Base-by-base conservation (phyloP, 2,888 invertebrate genomes). In the Apotomis capreana region DNA sequence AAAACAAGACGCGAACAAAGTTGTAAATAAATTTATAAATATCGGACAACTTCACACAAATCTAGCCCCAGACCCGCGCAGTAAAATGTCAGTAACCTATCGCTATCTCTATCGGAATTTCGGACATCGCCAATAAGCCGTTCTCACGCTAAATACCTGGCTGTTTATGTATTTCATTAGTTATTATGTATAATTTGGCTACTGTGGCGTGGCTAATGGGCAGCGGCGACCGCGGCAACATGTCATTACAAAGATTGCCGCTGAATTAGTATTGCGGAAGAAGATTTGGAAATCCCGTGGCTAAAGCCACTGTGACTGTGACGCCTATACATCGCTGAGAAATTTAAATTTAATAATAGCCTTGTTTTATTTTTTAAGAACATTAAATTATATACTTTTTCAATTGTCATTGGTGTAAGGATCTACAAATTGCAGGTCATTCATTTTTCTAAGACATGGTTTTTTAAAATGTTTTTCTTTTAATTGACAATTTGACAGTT, bases 171-270 rank as follows among this genome's bases (percentile, higher is more conserved):
- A 68, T 58, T 72, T 68, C 58, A 72, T 72, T 68, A 72, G 51
- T 72, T 68, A 68, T 72, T 68, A 72, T 58, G 71, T 68, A 52
- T 72, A 72, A 72, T 72, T 72, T 72, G 71, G 71, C 71, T 72
- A 68, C 71, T 44, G 71, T 69, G 62, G 67, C 73, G 63, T 69
- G 72, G 62, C 72, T 74, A 74, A 74, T 74, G 70, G 63, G 13
- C 70, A 70, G 40, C 68, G 55, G 62, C 37, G 69, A 73, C 73
- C 73, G 68, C 64, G 26, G 60, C 67, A 44, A 52, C 52, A 40
- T 71, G 62, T 51, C 61, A 72, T 72, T 72, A 72, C 44, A 58
- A 72, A 61, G 63, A 72, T 68, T 62, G 71, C 61, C 62, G 36
- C 64, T 51, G 62, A 52, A 57, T 70, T 58, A 40, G 44, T 44